Conservation (phyloP, 2,888 invertebrate genomes). For the Podabrus alpinus region DNA sequence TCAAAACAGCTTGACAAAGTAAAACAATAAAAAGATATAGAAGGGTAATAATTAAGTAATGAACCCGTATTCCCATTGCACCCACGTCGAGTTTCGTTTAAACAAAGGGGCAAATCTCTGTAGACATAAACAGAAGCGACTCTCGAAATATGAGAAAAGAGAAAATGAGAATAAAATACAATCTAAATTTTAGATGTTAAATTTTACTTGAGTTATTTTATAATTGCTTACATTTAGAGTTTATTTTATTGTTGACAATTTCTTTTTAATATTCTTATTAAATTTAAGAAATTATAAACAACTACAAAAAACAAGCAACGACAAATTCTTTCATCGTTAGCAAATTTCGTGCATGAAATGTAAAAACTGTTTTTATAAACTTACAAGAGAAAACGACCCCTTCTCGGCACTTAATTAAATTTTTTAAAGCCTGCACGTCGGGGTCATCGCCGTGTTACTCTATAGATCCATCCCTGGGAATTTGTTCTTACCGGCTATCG, state of each 20-base stretch:
- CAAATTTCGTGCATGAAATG: background rate
- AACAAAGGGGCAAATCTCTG: conserved; percentile 10
- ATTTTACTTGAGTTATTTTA: background rate
- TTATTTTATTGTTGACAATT: background rate
- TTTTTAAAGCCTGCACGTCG: background rate
- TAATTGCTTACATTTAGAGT: background rate
- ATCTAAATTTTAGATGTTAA: background rate
- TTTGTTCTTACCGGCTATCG: background rate
- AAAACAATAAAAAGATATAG: conserved; percentile 22
- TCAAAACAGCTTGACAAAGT: conserved; percentile 3
- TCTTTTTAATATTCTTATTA: background rate
- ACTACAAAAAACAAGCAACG: background rate
- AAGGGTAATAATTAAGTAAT: conserved; percentile 24
- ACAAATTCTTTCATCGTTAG: background rate
- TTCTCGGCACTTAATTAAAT: background rate
- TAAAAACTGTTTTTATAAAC: background rate
- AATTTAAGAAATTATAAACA: background rate
- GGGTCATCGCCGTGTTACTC: background rate
- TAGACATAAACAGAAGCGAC: conserved; percentile 9
- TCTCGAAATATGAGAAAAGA: conserved; percentile 8
- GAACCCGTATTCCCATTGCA: conserved; percentile 21
- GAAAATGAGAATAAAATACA: conserved; percentile 5
- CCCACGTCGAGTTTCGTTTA: conserved; percentile 10
- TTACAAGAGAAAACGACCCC: background rate
- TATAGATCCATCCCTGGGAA: background rate